Evolutionary conservation across 2,797 vertebrate genomes (phyloP).

Genomic region (Geranospiza caerulescens): DNA sequence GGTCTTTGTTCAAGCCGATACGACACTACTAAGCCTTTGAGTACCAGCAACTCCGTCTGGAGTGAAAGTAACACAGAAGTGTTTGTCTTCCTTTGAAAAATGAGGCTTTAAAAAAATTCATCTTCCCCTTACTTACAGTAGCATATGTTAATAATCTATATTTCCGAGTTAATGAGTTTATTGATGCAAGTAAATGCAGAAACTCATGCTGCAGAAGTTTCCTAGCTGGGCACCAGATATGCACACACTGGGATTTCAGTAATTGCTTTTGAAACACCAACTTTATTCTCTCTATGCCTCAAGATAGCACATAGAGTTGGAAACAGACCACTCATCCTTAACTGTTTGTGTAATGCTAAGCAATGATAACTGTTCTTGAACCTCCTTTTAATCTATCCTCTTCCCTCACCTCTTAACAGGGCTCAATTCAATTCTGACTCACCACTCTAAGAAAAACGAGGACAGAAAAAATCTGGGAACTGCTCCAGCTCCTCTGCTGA

Average conservation of each 20-base stretch:
- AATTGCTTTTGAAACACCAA: fast-evolving
- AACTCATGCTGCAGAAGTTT: not conserved
- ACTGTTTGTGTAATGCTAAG: not conserved
- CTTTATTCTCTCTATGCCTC: not conserved
- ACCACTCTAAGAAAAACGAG: not conserved
- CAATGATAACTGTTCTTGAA: not conserved
- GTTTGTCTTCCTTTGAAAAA: not conserved
- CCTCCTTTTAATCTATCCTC: not conserved
- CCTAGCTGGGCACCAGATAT: not conserved
- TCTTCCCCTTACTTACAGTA: not conserved
- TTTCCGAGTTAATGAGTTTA: not conserved
- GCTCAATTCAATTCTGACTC: conserved; percentile 42
- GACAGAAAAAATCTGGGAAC: not conserved
- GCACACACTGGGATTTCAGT: not conserved
- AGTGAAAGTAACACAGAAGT: not conserved
- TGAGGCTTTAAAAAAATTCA: not conserved
- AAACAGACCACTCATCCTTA: not conserved
- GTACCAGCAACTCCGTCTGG: fast-evolving
- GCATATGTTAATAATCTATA: not conserved
- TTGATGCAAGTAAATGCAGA: not conserved
- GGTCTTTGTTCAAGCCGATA: not conserved
- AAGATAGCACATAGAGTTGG: not conserved
- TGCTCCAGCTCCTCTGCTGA: not conserved
- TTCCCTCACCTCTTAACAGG: conserved; percentile 13
- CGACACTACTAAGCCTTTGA: not conserved